Evolutionary conservation across 2,888 invertebrate genomes (phyloP), one percentile per base, ranked within the genome.

Genomic region (Hypolimnas misippus): DNA sequence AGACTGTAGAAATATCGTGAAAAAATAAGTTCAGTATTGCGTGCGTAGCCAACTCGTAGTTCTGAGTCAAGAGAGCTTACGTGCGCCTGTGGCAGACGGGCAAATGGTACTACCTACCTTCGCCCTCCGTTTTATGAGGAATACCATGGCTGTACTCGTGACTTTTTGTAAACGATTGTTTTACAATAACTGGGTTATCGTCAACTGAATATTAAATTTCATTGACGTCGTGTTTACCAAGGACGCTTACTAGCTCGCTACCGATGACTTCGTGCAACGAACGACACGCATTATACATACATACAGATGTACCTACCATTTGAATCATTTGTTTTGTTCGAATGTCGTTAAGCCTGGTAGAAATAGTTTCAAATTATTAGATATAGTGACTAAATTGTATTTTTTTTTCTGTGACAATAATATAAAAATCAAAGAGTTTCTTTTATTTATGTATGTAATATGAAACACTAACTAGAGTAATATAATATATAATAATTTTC

Each of bases 171-270:
- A 79, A 79, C 77, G 81, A 76, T 84, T 81, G 79, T 79, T 81
- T 83, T 85, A 84, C 86, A 74, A 84, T 86, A 91, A 86, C 90
- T 87, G 84, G 90, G 91, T 91, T 90, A 91, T 82, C 80, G 85
- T 83, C 80, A 76, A 77, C 79, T 74, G 83, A 83, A 87, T 91
- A 91, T 89, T 88, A 84, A 85, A 85, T 88, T 89, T 82, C 89
- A 88, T 88, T 88, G 90, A 87, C 84, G 80, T 77, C 77, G 79
- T 81, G 80, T 82, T 77, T 82, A 81, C 83, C 74, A 89, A 90
- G 89, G 90, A 84, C 88, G 85, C 80, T 77, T 81, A 79, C 76
- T 77, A 74, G 85, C 80, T 77, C 82, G 79, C 76, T 77, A 74
- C 78, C 78, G 76, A 81, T 78, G 77, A 73, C 78, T 79, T 74